phyloP scores from a whole-genome alignment of 2,113 vertebrate species.

The Isichthys henryi region DNA sequence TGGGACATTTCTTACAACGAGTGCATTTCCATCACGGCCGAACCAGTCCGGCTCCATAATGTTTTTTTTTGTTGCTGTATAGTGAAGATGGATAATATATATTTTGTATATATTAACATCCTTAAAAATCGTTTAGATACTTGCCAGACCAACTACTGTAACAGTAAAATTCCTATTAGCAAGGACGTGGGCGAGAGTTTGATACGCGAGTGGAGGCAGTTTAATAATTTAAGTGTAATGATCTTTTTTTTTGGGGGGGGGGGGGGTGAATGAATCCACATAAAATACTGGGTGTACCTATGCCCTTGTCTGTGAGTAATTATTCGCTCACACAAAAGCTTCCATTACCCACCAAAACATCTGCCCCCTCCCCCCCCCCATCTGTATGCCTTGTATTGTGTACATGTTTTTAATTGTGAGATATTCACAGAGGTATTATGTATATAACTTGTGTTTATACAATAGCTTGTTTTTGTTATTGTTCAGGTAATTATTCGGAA shows the following conservation, averaged over 20 bases:
- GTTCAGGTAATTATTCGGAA: background rate
- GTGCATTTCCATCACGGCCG: background rate
- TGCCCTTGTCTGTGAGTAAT: background rate
- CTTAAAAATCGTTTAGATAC: background rate
- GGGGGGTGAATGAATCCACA: background rate
- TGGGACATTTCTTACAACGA: background rate
- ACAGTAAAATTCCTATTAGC: background rate
- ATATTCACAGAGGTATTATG: background rate
- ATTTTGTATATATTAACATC: conserved; percentile 7
- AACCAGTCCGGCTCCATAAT: background rate
- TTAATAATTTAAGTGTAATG: background rate
- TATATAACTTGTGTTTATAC: background rate
- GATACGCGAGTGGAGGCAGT: background rate
- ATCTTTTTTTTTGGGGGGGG: background rate
- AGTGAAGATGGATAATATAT: background rate
- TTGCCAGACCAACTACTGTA: background rate
- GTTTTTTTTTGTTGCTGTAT: background rate
- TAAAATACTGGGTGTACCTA: background rate
- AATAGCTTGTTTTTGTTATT: background rate
- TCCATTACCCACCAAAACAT: background rate
- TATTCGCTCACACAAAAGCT: background rate
- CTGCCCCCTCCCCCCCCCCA: background rate
- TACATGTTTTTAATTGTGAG: background rate
- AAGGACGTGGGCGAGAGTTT: background rate
- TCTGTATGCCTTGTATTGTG: too few species aligned